Evolutionary conservation across 2,797 vertebrate species (phyloP).

Genomic region (Simalia tracyae): DNA sequence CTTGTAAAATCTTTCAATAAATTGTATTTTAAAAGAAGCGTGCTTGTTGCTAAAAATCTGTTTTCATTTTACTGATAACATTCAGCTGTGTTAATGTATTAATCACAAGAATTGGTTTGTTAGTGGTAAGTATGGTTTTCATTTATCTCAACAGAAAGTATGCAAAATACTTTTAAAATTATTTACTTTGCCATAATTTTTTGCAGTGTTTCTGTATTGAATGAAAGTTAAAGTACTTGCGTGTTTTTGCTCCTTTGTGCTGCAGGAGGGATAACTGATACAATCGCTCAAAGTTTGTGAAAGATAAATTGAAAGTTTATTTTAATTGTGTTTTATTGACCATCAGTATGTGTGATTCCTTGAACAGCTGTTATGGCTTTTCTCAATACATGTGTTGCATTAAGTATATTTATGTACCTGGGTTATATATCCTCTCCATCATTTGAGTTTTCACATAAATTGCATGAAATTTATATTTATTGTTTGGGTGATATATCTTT

Average conservation of each 20-base stretch:
- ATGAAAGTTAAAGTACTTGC: background rate
- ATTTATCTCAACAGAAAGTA: background rate
- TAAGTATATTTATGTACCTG: background rate
- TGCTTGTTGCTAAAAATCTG: constrained; percentile 65
- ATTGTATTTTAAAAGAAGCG: constrained; percentile 70
- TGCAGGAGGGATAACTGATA: background rate
- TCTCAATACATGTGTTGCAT: background rate
- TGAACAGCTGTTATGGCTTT: background rate
- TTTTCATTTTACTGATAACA: constrained; percentile 65
- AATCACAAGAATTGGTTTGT: constrained; percentile 35
- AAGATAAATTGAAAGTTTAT: background rate
- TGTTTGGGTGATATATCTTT: background rate
- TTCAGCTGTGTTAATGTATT: constrained; percentile 68
- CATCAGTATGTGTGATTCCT: background rate
- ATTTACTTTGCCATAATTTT: background rate
- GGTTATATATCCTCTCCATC: background rate
- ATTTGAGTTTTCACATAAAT: background rate
- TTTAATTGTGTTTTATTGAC: background rate
- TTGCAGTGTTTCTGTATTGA: background rate
- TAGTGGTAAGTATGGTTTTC: background rate
- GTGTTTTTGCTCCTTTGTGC: background rate
- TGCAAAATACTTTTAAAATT: background rate
- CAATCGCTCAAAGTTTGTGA: background rate
- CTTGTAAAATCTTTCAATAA: constrained; percentile 59
- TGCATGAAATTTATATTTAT: background rate